Conservation (phyloP, 2,113 vertebrate species). For the Trochalopteron elliotii region DNA sequence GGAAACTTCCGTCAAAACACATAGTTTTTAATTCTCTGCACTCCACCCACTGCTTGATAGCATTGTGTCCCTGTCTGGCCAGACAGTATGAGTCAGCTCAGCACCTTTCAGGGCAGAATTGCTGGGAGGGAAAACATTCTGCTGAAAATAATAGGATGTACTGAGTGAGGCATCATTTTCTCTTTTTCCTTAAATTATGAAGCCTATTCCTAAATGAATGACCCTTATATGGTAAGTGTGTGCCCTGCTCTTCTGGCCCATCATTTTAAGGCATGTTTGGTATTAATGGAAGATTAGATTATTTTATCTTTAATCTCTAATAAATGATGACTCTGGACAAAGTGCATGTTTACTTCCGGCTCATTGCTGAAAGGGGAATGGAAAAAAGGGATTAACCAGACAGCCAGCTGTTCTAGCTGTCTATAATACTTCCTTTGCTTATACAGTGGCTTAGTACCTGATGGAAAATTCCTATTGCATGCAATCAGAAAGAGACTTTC, state of each 20-base stretch:
- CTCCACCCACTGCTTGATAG: not conserved
- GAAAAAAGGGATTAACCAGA: not conserved
- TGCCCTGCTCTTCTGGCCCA: not conserved
- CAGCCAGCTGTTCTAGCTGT: conserved; percentile 26
- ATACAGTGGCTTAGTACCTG: not conserved
- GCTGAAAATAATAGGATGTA: not conserved
- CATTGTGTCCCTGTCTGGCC: not conserved
- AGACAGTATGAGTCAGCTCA: conserved; percentile 14
- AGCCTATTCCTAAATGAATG: not conserved
- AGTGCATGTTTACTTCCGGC: conserved; percentile 38
- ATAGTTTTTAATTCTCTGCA: not conserved
- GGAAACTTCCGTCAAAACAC: not conserved
- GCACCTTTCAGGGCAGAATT: not conserved
- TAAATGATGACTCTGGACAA: conserved; percentile 32
- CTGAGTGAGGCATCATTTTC: not conserved
- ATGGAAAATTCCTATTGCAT: conserved; percentile 8
- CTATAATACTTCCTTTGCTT: conserved; percentile 64
- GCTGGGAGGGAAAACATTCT: not conserved
- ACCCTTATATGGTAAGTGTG: not conserved
- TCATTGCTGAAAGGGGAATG: conserved; percentile 51
- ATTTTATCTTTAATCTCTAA: conserved; percentile 49
- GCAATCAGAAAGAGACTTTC: not conserved
- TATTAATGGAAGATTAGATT: conserved; percentile 14
- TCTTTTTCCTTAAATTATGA: not conserved
- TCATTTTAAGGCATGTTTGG: not conserved